These are phyloP conservation scores for Dicyrtomina minuta DNA, from an alignment of 2,888 invertebrate genomes.

Conservation along the genomic window DNA sequence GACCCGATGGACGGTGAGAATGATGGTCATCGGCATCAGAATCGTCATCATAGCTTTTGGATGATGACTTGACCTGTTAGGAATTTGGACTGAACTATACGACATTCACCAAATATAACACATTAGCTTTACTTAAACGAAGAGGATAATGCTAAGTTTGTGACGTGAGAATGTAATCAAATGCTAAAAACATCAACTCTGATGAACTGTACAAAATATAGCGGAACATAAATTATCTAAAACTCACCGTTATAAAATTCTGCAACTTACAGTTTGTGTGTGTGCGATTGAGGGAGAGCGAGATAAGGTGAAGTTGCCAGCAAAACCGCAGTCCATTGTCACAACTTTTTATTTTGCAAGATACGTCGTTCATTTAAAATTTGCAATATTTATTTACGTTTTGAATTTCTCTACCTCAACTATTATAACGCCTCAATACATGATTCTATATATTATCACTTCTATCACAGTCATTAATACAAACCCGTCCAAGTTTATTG, in stretches of 20 bases:
- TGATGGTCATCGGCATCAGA: neutral
- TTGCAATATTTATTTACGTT: neutral
- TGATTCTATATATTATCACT: no score
- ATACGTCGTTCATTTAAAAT: slow-evolving; percentile 26
- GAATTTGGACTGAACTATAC: slow-evolving; percentile 50
- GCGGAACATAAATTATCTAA: slow-evolving; percentile 16
- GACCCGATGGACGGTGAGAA: neutral
- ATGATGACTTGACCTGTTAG: slow-evolving; percentile 46
- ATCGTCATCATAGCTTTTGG: slow-evolving; percentile 10
- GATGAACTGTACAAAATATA: slow-evolving; percentile 7
- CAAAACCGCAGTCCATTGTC: slow-evolving; percentile 28
- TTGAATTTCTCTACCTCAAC: neutral
- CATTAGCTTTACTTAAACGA: slow-evolving; percentile 7
- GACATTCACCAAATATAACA: slow-evolving; percentile 22
- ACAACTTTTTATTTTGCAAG: slow-evolving; percentile 40
- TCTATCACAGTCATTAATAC: no score
- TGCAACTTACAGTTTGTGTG: slow-evolving; percentile 23
- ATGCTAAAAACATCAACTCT: slow-evolving; percentile 11
- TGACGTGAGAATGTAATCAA: neutral
- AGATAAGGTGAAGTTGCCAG: slow-evolving; percentile 24
- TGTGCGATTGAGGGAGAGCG: slow-evolving; percentile 18
- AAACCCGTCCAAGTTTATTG: no score
- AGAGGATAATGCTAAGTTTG: neutral
- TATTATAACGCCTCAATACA: no score
- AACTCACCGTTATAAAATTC: slow-evolving; percentile 21